These are phyloP conservation scores for Probaryconus sp. DNA, from an alignment of 1,140 invertebrate species.

Conservation along the genomic window DNA sequence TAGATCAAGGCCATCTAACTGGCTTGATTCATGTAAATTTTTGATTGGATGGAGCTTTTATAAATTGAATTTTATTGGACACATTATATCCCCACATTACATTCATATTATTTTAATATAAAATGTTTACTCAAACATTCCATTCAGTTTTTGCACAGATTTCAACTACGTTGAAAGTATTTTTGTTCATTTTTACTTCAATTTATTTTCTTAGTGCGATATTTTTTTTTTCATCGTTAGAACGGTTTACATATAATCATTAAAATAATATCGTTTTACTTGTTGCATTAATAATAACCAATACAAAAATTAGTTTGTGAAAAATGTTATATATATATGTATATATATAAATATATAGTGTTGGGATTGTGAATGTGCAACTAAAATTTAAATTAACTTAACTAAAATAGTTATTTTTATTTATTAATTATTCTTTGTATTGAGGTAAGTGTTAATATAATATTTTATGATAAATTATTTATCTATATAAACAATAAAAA, in stretches of 20 bases:
- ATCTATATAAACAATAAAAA: too few relatives aligned
- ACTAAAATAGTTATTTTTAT: too few relatives aligned
- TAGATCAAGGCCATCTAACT: constrained; percentile 24
- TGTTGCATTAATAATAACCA: neutral
- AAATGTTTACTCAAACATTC: constrained; percentile 10
- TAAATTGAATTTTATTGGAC: constrained; percentile 19
- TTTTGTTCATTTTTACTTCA: too few relatives aligned
- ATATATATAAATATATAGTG: too few relatives aligned
- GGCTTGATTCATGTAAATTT: constrained; percentile 21
- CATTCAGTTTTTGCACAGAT: constrained; percentile 18
- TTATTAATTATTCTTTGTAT: too few relatives aligned
- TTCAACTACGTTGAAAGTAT: neutral
- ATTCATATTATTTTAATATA: constrained; percentile 15
- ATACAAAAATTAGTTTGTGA: neutral
- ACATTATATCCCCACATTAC: constrained; percentile 8
- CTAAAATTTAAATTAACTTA: too few relatives aligned
- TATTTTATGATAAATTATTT: too few relatives aligned
- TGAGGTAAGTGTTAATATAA: too few relatives aligned
- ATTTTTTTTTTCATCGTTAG: neutral
- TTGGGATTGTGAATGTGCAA: too few relatives aligned
- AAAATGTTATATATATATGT: too few relatives aligned
- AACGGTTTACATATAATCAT: neutral
- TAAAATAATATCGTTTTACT: neutral
- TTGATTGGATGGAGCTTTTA: constrained; percentile 20
- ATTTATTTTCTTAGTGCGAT: too few relatives aligned